These are phyloP conservation scores for Coreoperca whiteheadi DNA, from an alignment of 2,113 vertebrate species.

Conservation along the genomic window DNA sequence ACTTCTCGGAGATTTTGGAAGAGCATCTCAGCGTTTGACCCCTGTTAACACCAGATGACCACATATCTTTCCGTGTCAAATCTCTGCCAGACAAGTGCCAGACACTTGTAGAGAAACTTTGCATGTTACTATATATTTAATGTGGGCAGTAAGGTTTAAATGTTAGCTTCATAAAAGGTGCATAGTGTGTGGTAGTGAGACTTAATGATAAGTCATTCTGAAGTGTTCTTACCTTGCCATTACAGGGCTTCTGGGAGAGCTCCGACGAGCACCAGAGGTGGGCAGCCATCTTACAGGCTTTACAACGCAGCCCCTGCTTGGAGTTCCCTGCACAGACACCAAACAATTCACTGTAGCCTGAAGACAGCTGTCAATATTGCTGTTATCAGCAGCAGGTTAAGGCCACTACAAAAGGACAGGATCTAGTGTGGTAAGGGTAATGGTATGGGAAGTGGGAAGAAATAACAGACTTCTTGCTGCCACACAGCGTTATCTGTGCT, in stretches of 20 bases:
- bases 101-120: background rate
- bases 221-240: slow-evolving; percentile 84
- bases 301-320: slow-evolving; percentile 91
- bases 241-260: slow-evolving; percentile 89
- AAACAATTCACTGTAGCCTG: background rate
- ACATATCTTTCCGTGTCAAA: background rate
- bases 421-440: background rate
- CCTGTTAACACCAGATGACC: slow-evolving; percentile 12
- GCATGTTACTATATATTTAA: background rate
- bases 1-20: background rate
- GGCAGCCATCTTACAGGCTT: slow-evolving; percentile 89
- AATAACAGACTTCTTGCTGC: background rate
- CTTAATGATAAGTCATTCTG: background rate
- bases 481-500: background rate
- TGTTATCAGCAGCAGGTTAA: background rate
- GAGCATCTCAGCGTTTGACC: background rate
- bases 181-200: background rate
- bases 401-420: background rate
- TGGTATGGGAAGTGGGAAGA: background rate
- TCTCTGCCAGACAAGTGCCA: background rate
- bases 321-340: slow-evolving; percentile 86
- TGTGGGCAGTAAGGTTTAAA: background rate
- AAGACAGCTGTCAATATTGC: background rate
- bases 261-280: slow-evolving; percentile 93
- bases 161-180: background rate